Evolutionary conservation across 2,888 invertebrate genomes (phyloP).

Genomic region (Metopia argyrocephala): DNA sequence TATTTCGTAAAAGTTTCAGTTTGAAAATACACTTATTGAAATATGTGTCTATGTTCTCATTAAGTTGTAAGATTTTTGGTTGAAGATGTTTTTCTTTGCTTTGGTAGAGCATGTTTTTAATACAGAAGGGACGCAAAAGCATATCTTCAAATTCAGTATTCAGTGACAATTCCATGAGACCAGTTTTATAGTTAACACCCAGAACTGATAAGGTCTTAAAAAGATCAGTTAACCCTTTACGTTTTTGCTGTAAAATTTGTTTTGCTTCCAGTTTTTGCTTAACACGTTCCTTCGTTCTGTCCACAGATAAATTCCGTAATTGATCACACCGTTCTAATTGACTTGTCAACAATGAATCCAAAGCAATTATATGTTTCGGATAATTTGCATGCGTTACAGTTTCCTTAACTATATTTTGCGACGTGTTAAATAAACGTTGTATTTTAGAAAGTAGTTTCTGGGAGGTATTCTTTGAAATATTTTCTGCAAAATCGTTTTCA

Average conservation of each 20-base stretch:
- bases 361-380: conserved; percentile 81
- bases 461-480: not conserved
- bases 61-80: conserved; percentile 75
- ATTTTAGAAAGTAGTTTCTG: conserved; percentile 70
- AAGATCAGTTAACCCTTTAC: conserved; percentile 90
- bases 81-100: conserved; percentile 80
- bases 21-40: conserved; percentile 77
- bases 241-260: conserved; percentile 90
- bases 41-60: conserved; percentile 75
- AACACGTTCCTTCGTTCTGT: conserved; percentile 79
- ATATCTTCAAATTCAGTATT: conserved; percentile 81
- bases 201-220: conserved; percentile 87
- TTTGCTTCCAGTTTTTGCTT: conserved; percentile 90
- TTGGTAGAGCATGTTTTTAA: conserved; percentile 81
- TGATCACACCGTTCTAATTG: conserved; percentile 85
- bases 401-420: conserved; percentile 83
- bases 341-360: conserved; percentile 84
- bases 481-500: not conserved
- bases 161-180: conserved; percentile 82
- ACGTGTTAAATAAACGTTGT: conserved; percentile 81
- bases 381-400: conserved; percentile 81
- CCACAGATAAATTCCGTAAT: conserved; percentile 80
- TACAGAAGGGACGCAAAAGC: conserved; percentile 85
- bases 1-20: conserved; percentile 75
- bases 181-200: conserved; percentile 90